phyloP scores from a whole-genome alignment of 2,888 invertebrate genomes.

The Syrista parreyssii region DNA sequence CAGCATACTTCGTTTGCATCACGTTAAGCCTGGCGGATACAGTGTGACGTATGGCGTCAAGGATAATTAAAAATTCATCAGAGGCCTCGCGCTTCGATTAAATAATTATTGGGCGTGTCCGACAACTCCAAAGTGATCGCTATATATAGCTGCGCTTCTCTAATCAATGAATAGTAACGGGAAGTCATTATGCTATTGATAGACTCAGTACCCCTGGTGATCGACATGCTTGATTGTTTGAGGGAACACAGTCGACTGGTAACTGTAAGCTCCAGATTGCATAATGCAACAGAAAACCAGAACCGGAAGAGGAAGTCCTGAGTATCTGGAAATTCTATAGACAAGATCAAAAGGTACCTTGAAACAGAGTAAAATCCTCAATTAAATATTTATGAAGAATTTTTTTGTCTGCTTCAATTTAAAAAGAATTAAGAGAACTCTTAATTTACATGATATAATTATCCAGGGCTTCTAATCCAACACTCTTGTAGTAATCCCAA shows the following conservation, averaged over 20 bases:
- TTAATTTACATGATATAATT: background rate
- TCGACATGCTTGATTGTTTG: constrained; percentile 3
- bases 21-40: background rate
- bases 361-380: background rate
- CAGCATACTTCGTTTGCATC: background rate
- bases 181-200: constrained; percentile 26
- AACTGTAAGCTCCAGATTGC: background rate
- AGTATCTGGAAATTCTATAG: background rate
- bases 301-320: background rate
- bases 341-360: background rate
- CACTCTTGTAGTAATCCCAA: background rate
- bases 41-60: background rate
- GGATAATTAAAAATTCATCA: background rate
- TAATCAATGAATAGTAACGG: constrained; percentile 20
- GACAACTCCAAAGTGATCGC: background rate
- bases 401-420: no score
- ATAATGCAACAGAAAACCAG: background rate
- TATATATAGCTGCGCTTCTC: constrained; percentile 18
- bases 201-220: background rate
- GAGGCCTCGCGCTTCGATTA: background rate
- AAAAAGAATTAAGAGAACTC: no score
- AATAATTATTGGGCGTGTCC: constrained; percentile 1
- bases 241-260: background rate
- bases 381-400: background rate
- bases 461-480: background rate